phyloP scores from a whole-genome alignment of 2,888 invertebrate species.

The Mimumesa dahlbomi region DNA sequence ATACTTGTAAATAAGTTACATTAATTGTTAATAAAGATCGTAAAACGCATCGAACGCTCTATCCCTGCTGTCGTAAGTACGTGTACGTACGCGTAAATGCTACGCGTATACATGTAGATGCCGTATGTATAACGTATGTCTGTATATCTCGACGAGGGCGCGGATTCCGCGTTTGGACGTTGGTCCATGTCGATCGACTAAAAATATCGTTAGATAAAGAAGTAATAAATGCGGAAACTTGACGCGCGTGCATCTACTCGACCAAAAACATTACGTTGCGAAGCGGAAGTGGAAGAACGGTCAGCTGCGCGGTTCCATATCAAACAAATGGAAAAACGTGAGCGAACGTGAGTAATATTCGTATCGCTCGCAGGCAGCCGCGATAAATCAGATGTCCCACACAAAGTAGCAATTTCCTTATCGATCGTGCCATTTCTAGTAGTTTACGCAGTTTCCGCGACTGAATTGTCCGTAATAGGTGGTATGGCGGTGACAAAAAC shows the following conservation, averaged over 20 bases:
- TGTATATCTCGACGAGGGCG: too few relatives aligned
- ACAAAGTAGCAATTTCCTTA: conserved; percentile 3
- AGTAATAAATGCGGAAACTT: too few relatives aligned
- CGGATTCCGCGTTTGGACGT: too few relatives aligned
- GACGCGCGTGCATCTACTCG: too few relatives aligned
- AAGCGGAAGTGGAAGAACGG: not conserved
- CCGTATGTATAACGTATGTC: too few relatives aligned
- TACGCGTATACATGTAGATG: too few relatives aligned
- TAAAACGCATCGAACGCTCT: conserved; percentile 20
- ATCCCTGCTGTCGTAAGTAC: too few relatives aligned
- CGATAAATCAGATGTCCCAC: not conserved
- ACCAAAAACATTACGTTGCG: not conserved
- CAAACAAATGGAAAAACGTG: not conserved
- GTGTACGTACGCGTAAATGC: too few relatives aligned
- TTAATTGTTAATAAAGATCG: conserved; percentile 65
- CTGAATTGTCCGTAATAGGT: not conserved
- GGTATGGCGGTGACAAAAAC: too few relatives aligned
- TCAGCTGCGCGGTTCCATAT: not conserved
- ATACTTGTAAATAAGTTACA: conserved; percentile 71
- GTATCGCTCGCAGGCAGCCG: not conserved
- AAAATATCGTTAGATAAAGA: too few relatives aligned
- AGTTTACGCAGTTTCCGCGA: not conserved
- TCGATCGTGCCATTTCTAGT: not conserved
- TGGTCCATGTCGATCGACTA: too few relatives aligned
- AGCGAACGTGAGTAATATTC: not conserved